Base-by-base conservation (phyloP, 1,140 invertebrate genomes). In the Sycophaga agraensis region DNA sequence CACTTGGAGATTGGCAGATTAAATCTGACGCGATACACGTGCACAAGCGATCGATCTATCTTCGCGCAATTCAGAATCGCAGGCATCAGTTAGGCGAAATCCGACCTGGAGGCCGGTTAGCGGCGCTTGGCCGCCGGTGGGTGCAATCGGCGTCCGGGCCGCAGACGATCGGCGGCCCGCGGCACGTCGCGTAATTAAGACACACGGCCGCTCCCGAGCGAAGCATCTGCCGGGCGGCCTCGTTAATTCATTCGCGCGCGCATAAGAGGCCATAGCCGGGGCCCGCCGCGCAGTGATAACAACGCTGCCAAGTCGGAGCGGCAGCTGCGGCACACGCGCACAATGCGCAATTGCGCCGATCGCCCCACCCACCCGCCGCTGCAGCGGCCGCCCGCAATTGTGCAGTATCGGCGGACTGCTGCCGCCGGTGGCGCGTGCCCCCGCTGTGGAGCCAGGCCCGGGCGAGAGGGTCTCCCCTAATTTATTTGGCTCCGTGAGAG, bases 401-500 rank as follows among this genome's bases (percentile, higher is more conserved):
- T 12, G 24, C 21, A 55, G 26, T 46, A 56, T 45, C 56, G 22
- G 14, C 55, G 21, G 43, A 24, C 55, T 48, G 55, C 40, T 57
- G 24, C 54, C 14, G 28, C 24, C 28, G 28, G 11, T 31, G 28
- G 22, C 35, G 35, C 37, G 35, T 40, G 35, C 17, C 4, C 24
- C 22, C 21, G 17, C n/a, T 40, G 28, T 6, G 4, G 28, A 4
- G 28, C 28, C 28, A 11, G 5, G 28, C 5, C 5, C 5, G 5
- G 11, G 28, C 28, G 28, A 31, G 28, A 11, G 28, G 28, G 11
- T 31, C 39, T 59, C 46, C 59, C 43, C 34, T 62, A 62, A 62
- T 62, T 62, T 62, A 62, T 62, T 62, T 62, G 22, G 22, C 28
- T 54, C 48, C 34, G n/a, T 16, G 17, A 24, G n/a, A 43, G 7